Percentiles rank a stretch among this genome's conserved stretches.
phyloP scores from a whole-genome alignment of 2,888 invertebrate genomes.

The Cepaea hortensis region DNA sequence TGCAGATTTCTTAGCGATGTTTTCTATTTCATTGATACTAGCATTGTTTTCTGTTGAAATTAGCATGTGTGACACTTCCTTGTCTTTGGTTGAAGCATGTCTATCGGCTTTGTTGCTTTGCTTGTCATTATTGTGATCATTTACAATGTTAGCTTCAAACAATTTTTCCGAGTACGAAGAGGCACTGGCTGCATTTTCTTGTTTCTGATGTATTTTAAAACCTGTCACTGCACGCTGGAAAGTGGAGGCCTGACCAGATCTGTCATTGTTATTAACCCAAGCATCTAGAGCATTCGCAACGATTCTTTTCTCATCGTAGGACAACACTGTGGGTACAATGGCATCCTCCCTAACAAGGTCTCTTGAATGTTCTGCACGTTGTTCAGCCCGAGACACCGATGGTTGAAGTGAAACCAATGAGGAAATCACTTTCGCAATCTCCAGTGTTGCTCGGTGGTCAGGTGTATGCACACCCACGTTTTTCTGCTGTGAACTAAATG shows the following conservation, averaged over 20 bases:
- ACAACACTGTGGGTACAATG: conserved; percentile 51
- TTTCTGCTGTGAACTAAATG: conserved; percentile 5
- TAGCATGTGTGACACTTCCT: not conserved
- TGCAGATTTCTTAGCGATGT: conserved; percentile 16
- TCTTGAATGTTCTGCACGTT: not conserved
- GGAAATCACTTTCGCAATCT: conserved; percentile 41
- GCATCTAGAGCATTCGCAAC: conserved; percentile 25
- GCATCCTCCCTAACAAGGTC: conserved; percentile 52
- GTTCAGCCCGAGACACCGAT: not conserved
- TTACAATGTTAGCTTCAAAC: not conserved
- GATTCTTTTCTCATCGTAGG: conserved; percentile 43
- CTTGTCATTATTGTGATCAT: not conserved
- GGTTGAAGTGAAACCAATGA: conserved; percentile 8
- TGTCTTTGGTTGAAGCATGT: not conserved
- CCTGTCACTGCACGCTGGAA: not conserved
- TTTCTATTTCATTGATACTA: not conserved
- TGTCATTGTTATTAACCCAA: conserved; percentile 35
- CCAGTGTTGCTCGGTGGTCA: conserved; percentile 42
- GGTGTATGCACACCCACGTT: not conserved
- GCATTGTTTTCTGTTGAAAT: not conserved
- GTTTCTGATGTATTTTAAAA: not conserved
- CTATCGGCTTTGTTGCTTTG: not conserved
- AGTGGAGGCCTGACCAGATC: not conserved
- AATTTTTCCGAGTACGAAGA: not conserved
- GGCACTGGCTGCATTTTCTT: no score